Evolutionary conservation across 2,113 vertebrate genomes (phyloP).

Genomic region (Heptranchias perlo): DNA sequence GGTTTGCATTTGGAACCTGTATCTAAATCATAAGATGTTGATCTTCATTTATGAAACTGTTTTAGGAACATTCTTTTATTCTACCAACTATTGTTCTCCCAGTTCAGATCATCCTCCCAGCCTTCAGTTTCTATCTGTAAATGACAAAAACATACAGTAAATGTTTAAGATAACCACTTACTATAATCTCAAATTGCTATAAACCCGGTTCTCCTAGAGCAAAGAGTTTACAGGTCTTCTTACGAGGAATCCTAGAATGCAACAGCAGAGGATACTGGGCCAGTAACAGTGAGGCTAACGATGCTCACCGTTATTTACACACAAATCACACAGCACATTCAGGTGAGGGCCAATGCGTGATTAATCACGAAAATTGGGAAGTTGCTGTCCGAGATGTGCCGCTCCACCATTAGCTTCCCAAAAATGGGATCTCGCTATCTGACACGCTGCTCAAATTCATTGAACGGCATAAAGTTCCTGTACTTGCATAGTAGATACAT

Average conservation of each 20-base stretch:
- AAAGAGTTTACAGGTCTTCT: not conserved
- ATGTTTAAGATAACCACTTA: not conserved
- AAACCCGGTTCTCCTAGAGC: not conserved
- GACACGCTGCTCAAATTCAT: no score
- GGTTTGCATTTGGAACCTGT: not conserved
- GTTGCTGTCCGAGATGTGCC: no score
- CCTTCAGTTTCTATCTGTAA: constrained; percentile 73
- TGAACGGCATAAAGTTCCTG: no score
- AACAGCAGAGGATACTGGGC: not conserved
- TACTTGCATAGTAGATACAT: no score
- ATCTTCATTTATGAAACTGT: not conserved
- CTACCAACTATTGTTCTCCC: constrained; percentile 78
- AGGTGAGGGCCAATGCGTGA: no score
- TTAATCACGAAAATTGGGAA: no score
- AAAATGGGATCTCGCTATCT: no score
- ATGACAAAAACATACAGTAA: constrained; percentile 36
- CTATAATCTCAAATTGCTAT: not conserved
- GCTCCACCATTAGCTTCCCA: no score
- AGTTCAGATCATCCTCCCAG: constrained; percentile 88
- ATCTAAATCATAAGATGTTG: not conserved
- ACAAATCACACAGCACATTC: no score
- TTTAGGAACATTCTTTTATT: constrained; percentile 5
- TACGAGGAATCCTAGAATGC: not conserved
- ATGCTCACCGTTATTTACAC: no score
- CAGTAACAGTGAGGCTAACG: no score